These are phyloP conservation scores for Catharus ustulatus DNA, from an alignment of 2,797 vertebrate species.

Conservation along the genomic window DNA sequence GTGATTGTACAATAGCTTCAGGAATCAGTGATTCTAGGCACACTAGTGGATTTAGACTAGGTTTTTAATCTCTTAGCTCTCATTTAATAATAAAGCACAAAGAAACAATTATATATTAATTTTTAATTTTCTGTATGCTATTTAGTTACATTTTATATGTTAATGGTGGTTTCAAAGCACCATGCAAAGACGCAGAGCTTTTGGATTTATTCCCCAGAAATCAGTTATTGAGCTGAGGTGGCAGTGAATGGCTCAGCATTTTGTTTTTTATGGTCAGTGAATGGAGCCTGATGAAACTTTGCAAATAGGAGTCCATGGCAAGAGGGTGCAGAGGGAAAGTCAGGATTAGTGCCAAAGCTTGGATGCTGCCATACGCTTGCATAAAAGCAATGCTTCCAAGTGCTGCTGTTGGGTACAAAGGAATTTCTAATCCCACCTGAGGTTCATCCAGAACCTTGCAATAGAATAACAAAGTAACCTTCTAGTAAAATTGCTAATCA, in stretches of 20 bases:
- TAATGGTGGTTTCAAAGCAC: not conserved
- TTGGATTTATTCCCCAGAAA: not conserved
- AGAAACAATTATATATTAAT: not conserved
- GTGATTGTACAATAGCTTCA: not conserved
- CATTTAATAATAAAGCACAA: not conserved
- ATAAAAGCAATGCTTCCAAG: not conserved
- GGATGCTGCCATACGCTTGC: not conserved
- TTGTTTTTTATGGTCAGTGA: not conserved
- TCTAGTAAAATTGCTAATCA: slow-evolving; percentile 18
- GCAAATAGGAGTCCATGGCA: not conserved
- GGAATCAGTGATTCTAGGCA: not conserved
- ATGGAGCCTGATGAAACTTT: not conserved
- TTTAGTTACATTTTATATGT: not conserved
- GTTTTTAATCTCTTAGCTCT: not conserved
- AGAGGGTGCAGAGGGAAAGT: not conserved
- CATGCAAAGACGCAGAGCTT: not conserved
- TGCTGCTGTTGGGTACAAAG: not conserved
- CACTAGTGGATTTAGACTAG: not conserved
- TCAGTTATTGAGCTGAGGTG: not conserved
- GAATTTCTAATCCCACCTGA: not conserved
- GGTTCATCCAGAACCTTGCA: not conserved
- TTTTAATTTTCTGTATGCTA: not conserved
- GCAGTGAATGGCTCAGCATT: not conserved
- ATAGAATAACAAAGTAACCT: not conserved
- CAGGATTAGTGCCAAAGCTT: not conserved